A percentile compares a stretch with the other conserved stretches of the same genome.
These are phyloP conservation scores for Calycopis cecrops DNA, from an alignment of 1,140 invertebrate genomes.

Conservation along the genomic window DNA sequence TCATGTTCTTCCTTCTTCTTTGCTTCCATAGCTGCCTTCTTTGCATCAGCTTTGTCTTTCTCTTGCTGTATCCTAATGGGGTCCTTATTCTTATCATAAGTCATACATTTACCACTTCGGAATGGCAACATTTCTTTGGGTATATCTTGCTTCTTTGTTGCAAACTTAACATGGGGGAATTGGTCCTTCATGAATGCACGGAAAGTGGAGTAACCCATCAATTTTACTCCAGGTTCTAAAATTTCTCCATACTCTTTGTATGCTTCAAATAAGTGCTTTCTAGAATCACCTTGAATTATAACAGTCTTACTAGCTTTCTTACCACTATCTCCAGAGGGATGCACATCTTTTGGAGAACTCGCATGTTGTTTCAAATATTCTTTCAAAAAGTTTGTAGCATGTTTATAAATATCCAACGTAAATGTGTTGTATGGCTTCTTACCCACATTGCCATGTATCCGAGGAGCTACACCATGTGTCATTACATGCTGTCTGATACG, in stretches of 20 bases:
- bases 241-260: slow-evolving; percentile 84
- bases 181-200: slow-evolving; percentile 87
- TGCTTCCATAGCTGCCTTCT: slow-evolving; percentile 61
- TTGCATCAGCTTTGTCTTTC: slow-evolving; percentile 65
- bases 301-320: slow-evolving; percentile 72
- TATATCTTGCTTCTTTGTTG: slow-evolving; percentile 78
- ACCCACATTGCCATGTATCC: slow-evolving; percentile 86
- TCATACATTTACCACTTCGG: slow-evolving; percentile 70
- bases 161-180: slow-evolving; percentile 85
- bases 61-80: slow-evolving; percentile 67
- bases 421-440: slow-evolving; percentile 90
- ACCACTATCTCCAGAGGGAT: slow-evolving; percentile 73
- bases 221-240: slow-evolving; percentile 79
- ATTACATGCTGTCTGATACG: slow-evolving; percentile 85
- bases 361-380: slow-evolving; percentile 78
- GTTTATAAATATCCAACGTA: slow-evolving; percentile 85
- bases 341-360: slow-evolving; percentile 70
- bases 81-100: slow-evolving; percentile 70
- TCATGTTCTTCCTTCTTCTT: slow-evolving; percentile 69
- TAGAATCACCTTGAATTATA: slow-evolving; percentile 81
- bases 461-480: slow-evolving; percentile 84
- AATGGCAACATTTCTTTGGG: slow-evolving; percentile 72
- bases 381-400: slow-evolving; percentile 85
- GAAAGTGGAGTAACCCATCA: slow-evolving; percentile 88
- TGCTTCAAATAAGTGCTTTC: slow-evolving; percentile 83